Evolutionary conservation across 1,140 invertebrate species (phyloP), one percentile per base, ranked within the genome.

Genomic region (Sinella curviseta): DNA sequence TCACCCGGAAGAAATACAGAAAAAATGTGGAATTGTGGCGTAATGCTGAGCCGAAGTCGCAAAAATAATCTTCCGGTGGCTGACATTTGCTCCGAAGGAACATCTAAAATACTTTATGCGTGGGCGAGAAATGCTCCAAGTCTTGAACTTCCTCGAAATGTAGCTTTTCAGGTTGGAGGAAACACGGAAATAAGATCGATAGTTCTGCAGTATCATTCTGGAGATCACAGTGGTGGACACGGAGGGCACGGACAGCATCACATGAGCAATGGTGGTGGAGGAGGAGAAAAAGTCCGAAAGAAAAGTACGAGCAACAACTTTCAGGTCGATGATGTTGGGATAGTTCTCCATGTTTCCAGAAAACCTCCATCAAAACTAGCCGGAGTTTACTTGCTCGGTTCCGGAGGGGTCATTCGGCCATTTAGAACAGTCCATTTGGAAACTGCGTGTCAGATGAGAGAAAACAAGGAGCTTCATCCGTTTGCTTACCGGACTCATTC

Each of bases 401-500:
- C 95, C 0, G 90, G 90, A 73, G 96, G 96, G 17, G 79, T 84
- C 1, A 94, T 97, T 82, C 89, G 90, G 16, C 89, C 94, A 0
- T 89, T 90, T 80, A 88, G 88, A 35, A 87, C 89, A 1, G 94
- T 94, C 82, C 91, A 94, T 83, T 94, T 98, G 92, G 96, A 98
- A 88, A 91, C 94, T 0, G 91, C 94, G 0, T 98, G 96, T 86
- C 88, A 87, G 31, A 90, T 97, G 54, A 88, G 87, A 26, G 94
- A 97, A 85, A 88, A 94, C n/a, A 95, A 96, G 85, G 90, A 90
- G 31, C 92, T 99, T 77, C 91, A 97, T 89, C 97, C 97, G 14
- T 97, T 99, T 87, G 97, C 96, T 0, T 99, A 95, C 87, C 89
- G 97, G 78, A 94, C 93, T 0, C 97, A 99, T 86, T 98, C 97